Base-by-base conservation (phyloP, 2,797 vertebrate species). In the Cebuella pygmaea region DNA sequence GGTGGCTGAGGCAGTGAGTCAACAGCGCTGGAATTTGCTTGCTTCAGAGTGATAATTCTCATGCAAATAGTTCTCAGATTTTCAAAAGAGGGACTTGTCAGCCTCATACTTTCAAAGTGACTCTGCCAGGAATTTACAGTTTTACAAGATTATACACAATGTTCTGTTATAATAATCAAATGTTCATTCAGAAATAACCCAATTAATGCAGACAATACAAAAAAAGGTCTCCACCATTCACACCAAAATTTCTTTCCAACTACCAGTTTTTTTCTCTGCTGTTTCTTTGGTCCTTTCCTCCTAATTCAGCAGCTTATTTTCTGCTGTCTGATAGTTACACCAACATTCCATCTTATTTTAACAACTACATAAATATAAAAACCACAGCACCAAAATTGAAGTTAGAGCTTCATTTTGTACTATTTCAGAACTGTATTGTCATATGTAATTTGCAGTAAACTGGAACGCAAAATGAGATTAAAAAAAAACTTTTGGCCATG, bases 361-460 rank as follows among this genome's bases (percentile, higher is more conserved):
- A 97, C 93, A 96, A 84, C 93, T 96, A 82, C 82, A 27, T 88
- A 98, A 98, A 97, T 96, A 96, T 81, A 93, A 94, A 98, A 98
- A 44, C 97, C 97, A 84, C 93, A 91, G 64, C 78, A 92, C 98
- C 97, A 92, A 95, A 98, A 98, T 98, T 98, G 97, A 30, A 98
- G 91, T 81, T 90, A 83, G 86, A 22, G 91, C 74, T 97, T 97
- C 36, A 67, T 70, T 36, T 27, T 96, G 95, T 59, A 89, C 87
- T 97, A 95, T 98, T 98, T 98, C 97, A 96, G 91, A 95, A 59
- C 95, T 94, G 15, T 90, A n/a, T 80, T 98, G 95, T 83, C 74
- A 24, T 92, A 86, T 97, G 92, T 98, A 95, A 98, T 98, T 98
- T 97, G 91, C 93, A 90, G 52, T 95, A 81, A 97, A 92, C 44